Evolutionary conservation across 2,113 vertebrate genomes (phyloP).

Genomic region (Benitochromis conjunctus): DNA sequence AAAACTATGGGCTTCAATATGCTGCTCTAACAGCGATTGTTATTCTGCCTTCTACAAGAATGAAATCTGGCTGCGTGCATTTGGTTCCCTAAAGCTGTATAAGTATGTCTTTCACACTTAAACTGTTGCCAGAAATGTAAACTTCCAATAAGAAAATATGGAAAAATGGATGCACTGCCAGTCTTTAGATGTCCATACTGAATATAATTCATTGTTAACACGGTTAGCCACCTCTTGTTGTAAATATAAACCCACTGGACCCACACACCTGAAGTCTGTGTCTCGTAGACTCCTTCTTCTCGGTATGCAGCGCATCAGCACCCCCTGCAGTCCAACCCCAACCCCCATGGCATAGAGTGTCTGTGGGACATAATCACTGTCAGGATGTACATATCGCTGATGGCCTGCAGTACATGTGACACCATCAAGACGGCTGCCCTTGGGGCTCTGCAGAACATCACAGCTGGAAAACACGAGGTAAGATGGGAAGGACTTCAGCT

Average conservation of each 20-base stretch:
- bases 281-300: not conserved
- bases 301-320: slow-evolving; percentile 34
- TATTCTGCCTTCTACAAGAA: not conserved
- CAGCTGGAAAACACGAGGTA: slow-evolving; percentile 82
- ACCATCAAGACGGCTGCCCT: slow-evolving; percentile 85
- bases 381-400: slow-evolving; percentile 90
- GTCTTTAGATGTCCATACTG: not conserved
- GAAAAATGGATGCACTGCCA: not conserved
- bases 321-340: slow-evolving; percentile 79
- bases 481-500: not conserved
- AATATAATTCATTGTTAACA: not conserved
- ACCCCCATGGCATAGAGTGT: slow-evolving; percentile 83
- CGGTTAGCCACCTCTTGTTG: accelerated
- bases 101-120: not conserved
- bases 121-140: not conserved
- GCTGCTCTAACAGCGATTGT: not conserved
- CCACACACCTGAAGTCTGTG: not conserved
- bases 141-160: not conserved
- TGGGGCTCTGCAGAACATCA: slow-evolving; percentile 93
- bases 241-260: not conserved
- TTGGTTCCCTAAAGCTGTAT: not conserved
- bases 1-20: not conserved
- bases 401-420: slow-evolving; percentile 82
- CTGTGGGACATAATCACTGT: slow-evolving; percentile 87
- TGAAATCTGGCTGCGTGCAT: not conserved